phyloP scores from a whole-genome alignment of 2,113 vertebrate genomes.

The Cyprinodon brontotheroides region DNA sequence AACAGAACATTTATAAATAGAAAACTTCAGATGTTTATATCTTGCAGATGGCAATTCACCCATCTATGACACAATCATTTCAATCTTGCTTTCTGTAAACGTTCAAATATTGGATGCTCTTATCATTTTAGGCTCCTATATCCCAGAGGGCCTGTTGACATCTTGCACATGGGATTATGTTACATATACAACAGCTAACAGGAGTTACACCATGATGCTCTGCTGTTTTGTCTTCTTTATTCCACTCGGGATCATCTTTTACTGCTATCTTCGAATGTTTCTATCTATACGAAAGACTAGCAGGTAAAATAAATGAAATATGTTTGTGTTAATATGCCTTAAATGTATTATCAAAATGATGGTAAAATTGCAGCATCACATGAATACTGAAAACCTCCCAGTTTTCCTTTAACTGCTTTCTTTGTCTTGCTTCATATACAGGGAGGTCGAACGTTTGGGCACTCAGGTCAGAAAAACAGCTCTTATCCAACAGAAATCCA shows the following conservation, averaged over 20 bases:
- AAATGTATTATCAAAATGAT: too few relatives aligned
- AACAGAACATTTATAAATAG: not conserved
- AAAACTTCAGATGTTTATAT: not conserved
- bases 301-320: constrained; percentile 70
- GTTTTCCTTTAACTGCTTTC: not conserved
- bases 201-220: constrained; percentile 92
- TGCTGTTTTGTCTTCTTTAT: constrained; percentile 95
- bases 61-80: not conserved
- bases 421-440: constrained; percentile 46
- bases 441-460: constrained; percentile 82
- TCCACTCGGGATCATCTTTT: constrained; percentile 87
- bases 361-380: not conserved
- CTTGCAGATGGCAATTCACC: not conserved
- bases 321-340: not conserved
- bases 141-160: constrained; percentile 92
- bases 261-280: constrained; percentile 93
- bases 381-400: not conserved
- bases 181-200: constrained; percentile 84
- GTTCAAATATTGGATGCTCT: constrained; percentile 2
- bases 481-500: constrained; percentile 73
- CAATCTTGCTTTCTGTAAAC: not conserved
- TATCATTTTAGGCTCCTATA: constrained; percentile 83
- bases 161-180: constrained; percentile 95
- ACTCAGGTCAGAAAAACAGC: constrained; percentile 80
- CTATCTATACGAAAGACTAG: constrained; percentile 84